Base-by-base conservation (phyloP, 2,888 invertebrate species). In the Bombylius major region DNA sequence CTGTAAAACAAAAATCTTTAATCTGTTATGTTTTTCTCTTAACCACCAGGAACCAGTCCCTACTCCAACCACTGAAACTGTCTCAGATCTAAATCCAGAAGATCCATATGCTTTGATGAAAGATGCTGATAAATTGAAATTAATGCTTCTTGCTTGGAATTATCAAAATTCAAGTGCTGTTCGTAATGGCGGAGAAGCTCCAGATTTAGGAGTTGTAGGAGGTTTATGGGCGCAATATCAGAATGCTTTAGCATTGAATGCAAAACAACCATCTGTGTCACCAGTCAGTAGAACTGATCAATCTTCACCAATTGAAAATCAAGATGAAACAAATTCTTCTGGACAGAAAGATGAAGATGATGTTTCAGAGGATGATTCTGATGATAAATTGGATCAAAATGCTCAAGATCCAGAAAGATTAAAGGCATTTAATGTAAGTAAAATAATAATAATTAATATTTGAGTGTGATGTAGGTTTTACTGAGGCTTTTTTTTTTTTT, bases 391-490 rank as follows among this genome's bases (percentile, higher is more conserved):
- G 61, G 92, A 93, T 69, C 88, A 90, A 52, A 88, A 91, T 63
- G 79, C 84, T 58, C 87, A 89, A 65, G 95, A 96, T 72, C 94
- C 94, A 1, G 95, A 96, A 76, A 81, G 95, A 71, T 84, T 95
- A 62, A 95, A 95, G 76, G 93, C 95, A 61, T 95, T 95, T 72
- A 95, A 95, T 76, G 95, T 95, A 76, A 85, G 87, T 76, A 56
- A 57, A 23, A 23, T 23, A 23, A 23, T 5, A 12, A 47, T 5
- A 8, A 39, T n/a, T 13, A 11, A 7, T 12, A 12, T 45, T 32
- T 60, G 62, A 56, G 57, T 9, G 36, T 39, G 53, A 59, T 53
- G 50, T 51, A 13, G 23, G 23, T 23, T 23, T 23, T 23, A 23
- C 23, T 23, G 23, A 23, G 23, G 23, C 23, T 23, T 32, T 50